These are phyloP conservation scores for Blastomussa wellsi DNA, from an alignment of 92 coral and sea anemone genomes.

Conservation along the genomic window DNA sequence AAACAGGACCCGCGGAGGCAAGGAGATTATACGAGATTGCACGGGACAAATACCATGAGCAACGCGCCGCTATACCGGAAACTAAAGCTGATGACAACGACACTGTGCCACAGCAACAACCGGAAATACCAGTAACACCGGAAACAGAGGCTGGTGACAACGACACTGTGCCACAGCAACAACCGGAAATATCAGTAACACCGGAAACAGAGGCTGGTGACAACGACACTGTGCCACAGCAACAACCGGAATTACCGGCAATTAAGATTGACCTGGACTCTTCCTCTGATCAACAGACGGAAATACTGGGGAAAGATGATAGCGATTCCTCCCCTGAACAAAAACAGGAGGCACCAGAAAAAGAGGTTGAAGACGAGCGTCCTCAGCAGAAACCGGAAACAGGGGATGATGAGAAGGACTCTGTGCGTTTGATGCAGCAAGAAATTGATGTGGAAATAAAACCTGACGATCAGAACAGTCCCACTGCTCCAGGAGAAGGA, in stretches of 20 bases:
- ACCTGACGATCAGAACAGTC: neutral
- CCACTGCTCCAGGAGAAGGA: neutral
- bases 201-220: neutral
- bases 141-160: neutral
- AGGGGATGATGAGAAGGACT: neutral
- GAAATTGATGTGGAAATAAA: neutral
- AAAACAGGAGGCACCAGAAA: neutral
- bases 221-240: neutral
- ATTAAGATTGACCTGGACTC: neutral
- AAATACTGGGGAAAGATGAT: neutral
- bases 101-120: neutral
- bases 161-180: neutral
- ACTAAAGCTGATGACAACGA: conserved; percentile 21
- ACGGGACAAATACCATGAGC: conserved; percentile 49
- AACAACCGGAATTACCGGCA: neutral
- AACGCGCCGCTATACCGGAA: conserved; percentile 42
- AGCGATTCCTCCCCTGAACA: neutral
- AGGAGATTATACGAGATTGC: conserved; percentile 77
- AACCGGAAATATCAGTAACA: neutral
- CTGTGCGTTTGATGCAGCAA: neutral
- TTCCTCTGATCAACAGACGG: neutral
- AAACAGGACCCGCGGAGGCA: conserved; percentile 79
- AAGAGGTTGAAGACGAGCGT: neutral
- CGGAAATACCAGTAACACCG: neutral
- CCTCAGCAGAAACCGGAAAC: neutral